A percentile compares a stretch with the other conserved stretches of the same genome.
Evolutionary conservation across 2,888 invertebrate genomes (phyloP).

Genomic region (Drosophila basisetae): DNA sequence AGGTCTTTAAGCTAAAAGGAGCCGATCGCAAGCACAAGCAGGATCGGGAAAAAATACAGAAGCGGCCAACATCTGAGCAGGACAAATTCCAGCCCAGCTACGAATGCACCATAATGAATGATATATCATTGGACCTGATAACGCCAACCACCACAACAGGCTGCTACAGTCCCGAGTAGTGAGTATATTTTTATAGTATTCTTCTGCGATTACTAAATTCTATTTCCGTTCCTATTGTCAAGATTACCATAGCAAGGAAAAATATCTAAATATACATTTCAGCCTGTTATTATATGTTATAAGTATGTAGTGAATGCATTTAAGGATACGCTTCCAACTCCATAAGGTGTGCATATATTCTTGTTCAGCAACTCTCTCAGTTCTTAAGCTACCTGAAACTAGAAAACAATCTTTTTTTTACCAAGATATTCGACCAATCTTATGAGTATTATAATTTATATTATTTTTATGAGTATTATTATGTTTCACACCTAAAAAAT

Average conservation of each 20-base stretch:
- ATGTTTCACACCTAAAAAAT: background rate
- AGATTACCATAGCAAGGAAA: background rate
- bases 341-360: background rate
- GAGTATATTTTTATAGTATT: slow-evolving; percentile 58
- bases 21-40: slow-evolving; percentile 99
- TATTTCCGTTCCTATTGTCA: background rate
- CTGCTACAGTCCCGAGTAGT: slow-evolving; percentile 85
- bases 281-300: no score
- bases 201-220: background rate
- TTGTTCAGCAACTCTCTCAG: background rate
- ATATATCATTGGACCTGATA: slow-evolving; percentile 88
- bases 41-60: slow-evolving; percentile 96
- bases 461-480: background rate
- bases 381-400: background rate
- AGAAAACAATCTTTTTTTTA: background rate
- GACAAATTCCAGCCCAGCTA: slow-evolving; percentile 98
- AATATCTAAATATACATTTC: background rate
- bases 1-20: slow-evolving; percentile 95
- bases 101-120: slow-evolving; percentile 96
- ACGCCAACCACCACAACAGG: slow-evolving; percentile 73
- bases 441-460: no score
- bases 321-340: accelerated
- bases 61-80: slow-evolving; percentile 92
- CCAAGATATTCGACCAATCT: background rate
- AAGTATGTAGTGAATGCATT: background rate